Conservation (phyloP, 2,797 vertebrate species). For the Hirundo rustica region DNA sequence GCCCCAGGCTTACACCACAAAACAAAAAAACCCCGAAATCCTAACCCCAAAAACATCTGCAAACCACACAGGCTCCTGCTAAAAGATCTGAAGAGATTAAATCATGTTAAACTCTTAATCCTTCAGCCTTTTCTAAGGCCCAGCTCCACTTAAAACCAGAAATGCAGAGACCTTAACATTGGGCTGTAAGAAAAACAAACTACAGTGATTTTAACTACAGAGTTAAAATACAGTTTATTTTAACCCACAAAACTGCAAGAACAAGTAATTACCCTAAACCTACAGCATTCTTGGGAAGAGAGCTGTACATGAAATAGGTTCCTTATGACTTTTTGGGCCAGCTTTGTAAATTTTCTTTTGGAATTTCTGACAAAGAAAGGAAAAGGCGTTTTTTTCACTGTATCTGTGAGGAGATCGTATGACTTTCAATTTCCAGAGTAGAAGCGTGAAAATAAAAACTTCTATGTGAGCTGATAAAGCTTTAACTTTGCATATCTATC, state of each 20-base stretch:
- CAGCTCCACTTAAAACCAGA: constrained; percentile 21
- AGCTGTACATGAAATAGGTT: constrained; percentile 29
- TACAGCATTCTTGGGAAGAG: constrained; percentile 12
- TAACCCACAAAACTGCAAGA: constrained; percentile 36
- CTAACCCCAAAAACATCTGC: background rate
- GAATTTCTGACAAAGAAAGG: constrained; percentile 31
- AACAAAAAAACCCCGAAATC: background rate
- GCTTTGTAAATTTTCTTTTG: constrained; percentile 25
- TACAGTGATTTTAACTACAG: no score
- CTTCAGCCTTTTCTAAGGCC: constrained; percentile 11
- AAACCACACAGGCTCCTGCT: background rate
- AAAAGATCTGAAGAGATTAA: constrained; percentile 32
- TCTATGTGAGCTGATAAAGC: constrained; percentile 17
- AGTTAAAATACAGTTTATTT: no score
- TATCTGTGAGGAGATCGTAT: background rate
- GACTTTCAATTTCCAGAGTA: background rate
- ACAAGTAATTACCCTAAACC: constrained; percentile 39
- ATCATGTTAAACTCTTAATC: constrained; percentile 11
- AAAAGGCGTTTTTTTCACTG: background rate
- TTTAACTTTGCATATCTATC: constrained; percentile 13
- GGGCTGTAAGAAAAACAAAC: background rate
- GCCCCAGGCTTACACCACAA: background rate
- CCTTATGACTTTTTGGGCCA: constrained; percentile 31
- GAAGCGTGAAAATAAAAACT: background rate
- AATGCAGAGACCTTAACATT: background rate